Percentiles rank a stretch among this genome's conserved stretches.
These are phyloP conservation scores for Pocillopora damicornis DNA, from an alignment of 64 coral and sea anemone genomes.

Conservation along the genomic window DNA sequence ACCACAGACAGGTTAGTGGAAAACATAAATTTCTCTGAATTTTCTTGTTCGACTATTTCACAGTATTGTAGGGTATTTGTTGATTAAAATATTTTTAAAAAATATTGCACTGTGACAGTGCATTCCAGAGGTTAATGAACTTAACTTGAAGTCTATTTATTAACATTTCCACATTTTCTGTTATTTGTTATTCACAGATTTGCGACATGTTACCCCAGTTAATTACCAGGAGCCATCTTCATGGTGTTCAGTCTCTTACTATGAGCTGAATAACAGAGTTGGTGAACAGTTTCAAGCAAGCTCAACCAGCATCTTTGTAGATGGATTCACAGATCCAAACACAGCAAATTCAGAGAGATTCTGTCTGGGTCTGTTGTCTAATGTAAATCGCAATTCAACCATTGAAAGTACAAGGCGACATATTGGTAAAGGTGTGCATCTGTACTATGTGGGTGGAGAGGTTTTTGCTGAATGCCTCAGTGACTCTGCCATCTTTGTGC, in stretches of 20 bases:
- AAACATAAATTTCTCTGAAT: background rate
- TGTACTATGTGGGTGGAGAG: constrained; percentile 97
- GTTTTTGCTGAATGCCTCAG: constrained; percentile 97
- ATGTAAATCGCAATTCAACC: constrained; percentile 95
- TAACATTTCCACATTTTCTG: background rate
- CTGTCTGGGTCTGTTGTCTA: constrained; percentile 90
- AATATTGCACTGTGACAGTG: no score
- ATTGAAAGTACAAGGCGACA: constrained; percentile 97
- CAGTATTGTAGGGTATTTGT: background rate
- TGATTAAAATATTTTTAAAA: no score
- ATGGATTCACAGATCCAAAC: constrained; percentile 98
- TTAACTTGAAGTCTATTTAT: background rate
- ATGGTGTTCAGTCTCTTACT: constrained; percentile 95
- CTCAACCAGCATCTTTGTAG: constrained; percentile 88
- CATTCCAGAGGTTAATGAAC: background rate
- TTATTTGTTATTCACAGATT: constrained; percentile 4
- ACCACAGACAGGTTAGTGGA: constrained; percentile 37
- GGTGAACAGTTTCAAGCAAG: constrained; percentile 85
- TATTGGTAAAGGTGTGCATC: constrained; percentile 96
- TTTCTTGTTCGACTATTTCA: background rate
- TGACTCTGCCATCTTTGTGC: constrained; percentile 96
- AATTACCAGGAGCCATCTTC: constrained; percentile 95
- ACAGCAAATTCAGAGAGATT: constrained; percentile 95
- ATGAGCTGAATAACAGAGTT: constrained; percentile 94
- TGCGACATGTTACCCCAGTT: constrained; percentile 64